These are phyloP conservation scores for Drosophila punjabiensis DNA, from an alignment of 1,140 invertebrate genomes.

Conservation along the genomic window DNA sequence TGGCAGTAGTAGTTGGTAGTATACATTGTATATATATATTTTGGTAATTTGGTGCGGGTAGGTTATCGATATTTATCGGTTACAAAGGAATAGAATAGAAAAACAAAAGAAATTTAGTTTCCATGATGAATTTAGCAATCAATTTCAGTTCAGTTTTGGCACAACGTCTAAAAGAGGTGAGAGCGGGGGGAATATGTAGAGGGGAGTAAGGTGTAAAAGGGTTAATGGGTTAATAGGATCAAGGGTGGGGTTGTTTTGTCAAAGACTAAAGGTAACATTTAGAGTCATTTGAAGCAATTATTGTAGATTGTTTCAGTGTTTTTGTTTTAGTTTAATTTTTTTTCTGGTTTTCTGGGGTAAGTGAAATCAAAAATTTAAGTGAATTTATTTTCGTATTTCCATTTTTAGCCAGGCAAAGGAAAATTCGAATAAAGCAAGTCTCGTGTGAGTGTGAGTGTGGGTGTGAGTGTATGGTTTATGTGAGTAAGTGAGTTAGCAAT, in stretches of 20 bases:
- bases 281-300: constrained; percentile 37
- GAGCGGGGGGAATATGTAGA: neutral
- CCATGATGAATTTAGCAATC: constrained; percentile 54
- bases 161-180: constrained; percentile 46
- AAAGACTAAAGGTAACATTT: constrained; percentile 40
- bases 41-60: constrained; percentile 64
- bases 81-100: constrained; percentile 59
- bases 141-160: constrained; percentile 56
- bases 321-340: neutral
- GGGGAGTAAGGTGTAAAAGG: neutral
- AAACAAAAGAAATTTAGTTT: constrained; percentile 55
- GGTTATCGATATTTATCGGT: constrained; percentile 55
- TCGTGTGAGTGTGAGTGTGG: constrained; percentile 1
- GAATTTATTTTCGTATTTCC: constrained; percentile 48
- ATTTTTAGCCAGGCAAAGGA: constrained; percentile 61
- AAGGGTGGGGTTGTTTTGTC: neutral
- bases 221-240: neutral
- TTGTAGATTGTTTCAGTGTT: constrained; percentile 40
- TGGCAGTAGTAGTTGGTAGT: constrained; percentile 24
- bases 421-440: constrained; percentile 67
- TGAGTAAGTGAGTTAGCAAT: constrained; percentile 52
- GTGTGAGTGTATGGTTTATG: constrained; percentile 19
- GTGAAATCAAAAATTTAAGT: constrained; percentile 87
- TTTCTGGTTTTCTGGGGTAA: constrained; percentile 33
- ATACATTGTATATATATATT: constrained; percentile 51